Evolutionary conservation across 2,888 invertebrate genomes (phyloP), one percentile per base, ranked within the genome.

Genomic region (Cephonodes hylas): DNA sequence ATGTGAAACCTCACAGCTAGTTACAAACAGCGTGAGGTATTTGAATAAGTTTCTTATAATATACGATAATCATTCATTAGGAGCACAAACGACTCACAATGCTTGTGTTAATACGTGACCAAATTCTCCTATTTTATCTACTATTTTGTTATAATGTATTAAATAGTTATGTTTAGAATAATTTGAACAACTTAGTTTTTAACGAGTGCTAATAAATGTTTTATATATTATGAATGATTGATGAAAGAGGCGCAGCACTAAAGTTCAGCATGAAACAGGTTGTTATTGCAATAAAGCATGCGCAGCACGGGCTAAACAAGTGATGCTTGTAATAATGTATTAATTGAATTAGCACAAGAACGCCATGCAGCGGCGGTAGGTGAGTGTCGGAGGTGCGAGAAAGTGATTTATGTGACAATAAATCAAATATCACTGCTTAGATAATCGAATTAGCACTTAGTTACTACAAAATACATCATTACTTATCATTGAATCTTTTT

Each of bases 341-440:
- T 73, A 76, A 79, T 75, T 71, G 66, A 73, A 72, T 73, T 73
- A 76, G 74, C 73, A 71, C 72, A 70, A 73, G 70, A 73, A 69
- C 68, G 74, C 72, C 70, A 74, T n/a, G 3, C 25, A 15, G 45
- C 48, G 15, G 27, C 48, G 23, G 22, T 13, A 22, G 22, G 23
- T 68, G 66, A 67, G 69, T 60, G 63, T 34, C 59, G 64, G 64
- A 66, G 67, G 63, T 65, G 64, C 63, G 72, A 64, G 74, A 78
- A 80, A 77, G 74, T 75, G 71, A 76, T 75, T 71, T 64, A 62
- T 31, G 58, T 63, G 73, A 77, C 77, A 75, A 79, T 79, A 79
- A 78, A 81, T 79, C 77, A 74, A 65, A 67, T 63, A 65, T 34
- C 66, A 67, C 63, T 64, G 68, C 18, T 45, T 46, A 64, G 64